These are phyloP conservation scores for Neolamprologus brichardi DNA, from an alignment of 2,113 vertebrate genomes.

Conservation along the genomic window DNA sequence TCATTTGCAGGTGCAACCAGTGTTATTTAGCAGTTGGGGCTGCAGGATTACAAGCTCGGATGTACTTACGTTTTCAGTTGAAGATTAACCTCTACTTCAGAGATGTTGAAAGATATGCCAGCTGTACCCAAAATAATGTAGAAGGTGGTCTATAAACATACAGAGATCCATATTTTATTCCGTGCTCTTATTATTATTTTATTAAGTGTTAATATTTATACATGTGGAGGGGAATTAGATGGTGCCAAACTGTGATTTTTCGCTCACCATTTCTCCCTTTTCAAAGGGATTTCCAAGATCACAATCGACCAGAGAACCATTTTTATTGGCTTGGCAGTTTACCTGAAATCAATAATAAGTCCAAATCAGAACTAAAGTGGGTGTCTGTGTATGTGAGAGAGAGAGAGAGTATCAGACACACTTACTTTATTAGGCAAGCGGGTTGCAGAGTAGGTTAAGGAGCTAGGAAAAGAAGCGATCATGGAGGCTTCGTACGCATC, in stretches of 20 bases:
- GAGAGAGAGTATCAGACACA: neutral
- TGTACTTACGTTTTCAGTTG: constrained; percentile 79
- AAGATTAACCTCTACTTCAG: constrained; percentile 81
- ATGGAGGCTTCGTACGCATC: constrained; percentile 88
- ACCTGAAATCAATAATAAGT: constrained; percentile 56
- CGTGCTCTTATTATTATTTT: neutral
- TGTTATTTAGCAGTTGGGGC: neutral
- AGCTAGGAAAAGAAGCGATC: constrained; percentile 71
- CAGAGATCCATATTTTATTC: neutral
- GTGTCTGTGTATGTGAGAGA: neutral
- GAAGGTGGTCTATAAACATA: constrained; percentile 76
- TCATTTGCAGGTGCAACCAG: neutral
- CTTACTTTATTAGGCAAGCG: constrained; percentile 60
- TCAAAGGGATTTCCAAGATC: constrained; percentile 93
- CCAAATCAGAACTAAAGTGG: neutral
- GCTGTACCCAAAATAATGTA: constrained; percentile 84
- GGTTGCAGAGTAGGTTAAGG: constrained; percentile 78
- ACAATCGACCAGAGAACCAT: constrained; percentile 82
- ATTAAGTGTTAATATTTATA: neutral
- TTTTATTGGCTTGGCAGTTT: constrained; percentile 78
- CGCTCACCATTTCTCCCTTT: constrained; percentile 77
- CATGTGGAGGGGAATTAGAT: neutral
- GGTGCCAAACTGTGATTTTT: neutral
- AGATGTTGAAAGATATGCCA: constrained; percentile 78
- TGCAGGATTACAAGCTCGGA: neutral